Evolutionary conservation across 2,888 invertebrate species (phyloP).

Genomic region (Nemapogon koenigi): DNA sequence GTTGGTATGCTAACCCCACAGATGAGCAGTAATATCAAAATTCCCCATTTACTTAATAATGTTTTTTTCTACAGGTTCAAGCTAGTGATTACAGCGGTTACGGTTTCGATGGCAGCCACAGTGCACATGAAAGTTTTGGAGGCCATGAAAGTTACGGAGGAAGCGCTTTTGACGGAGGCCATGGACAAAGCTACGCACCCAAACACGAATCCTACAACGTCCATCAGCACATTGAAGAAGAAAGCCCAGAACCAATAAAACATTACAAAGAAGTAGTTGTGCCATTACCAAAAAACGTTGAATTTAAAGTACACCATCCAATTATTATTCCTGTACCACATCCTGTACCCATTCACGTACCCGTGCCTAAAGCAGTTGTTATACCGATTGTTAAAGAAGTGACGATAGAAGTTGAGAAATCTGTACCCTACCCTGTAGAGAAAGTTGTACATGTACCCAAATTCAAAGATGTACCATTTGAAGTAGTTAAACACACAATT

Average conservation of each 20-base stretch:
- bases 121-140: constrained; percentile 19
- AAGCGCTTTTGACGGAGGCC: constrained; percentile 27
- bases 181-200: constrained; percentile 36
- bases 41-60: background rate
- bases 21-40: no score
- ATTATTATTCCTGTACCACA: constrained; percentile 66
- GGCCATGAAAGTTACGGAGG: constrained; percentile 28
- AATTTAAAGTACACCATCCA: constrained; percentile 64
- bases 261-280: constrained; percentile 73
- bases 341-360: constrained; percentile 72
- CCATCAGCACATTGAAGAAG: constrained; percentile 71
- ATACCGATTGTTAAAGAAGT: constrained; percentile 74
- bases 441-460: constrained; percentile 70
- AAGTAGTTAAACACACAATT: constrained; percentile 71
- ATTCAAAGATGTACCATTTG: constrained; percentile 72
- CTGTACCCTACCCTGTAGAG: constrained; percentile 74
- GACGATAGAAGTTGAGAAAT: constrained; percentile 73
- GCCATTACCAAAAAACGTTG: constrained; percentile 68
- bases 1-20: no score
- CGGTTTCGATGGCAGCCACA: constrained; percentile 23
- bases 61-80: constrained; percentile 32
- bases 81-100: constrained; percentile 17
- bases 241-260: constrained; percentile 71
- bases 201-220: constrained; percentile 60
- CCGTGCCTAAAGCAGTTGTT: constrained; percentile 72